These are phyloP conservation scores for Vanessa atalanta DNA, from an alignment of 1,140 invertebrate genomes.

Conservation along the genomic window DNA sequence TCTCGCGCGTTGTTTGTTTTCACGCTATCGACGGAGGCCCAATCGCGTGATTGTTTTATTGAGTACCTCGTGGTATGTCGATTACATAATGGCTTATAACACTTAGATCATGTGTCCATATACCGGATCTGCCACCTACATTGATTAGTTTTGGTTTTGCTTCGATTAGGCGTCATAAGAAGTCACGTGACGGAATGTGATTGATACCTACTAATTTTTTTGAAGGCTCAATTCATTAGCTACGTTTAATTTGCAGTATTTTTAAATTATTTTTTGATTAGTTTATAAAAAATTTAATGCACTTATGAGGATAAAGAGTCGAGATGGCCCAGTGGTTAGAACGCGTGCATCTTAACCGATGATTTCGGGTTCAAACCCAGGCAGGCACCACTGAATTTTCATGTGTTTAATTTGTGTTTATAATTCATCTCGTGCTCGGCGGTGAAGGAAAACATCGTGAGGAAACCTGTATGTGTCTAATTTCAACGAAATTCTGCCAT, in stretches of 20 bases:
- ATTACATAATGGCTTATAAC: slow-evolving; percentile 28
- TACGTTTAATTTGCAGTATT: no score
- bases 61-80: slow-evolving; percentile 41
- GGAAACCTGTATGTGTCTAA: no score
- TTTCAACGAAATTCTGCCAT: no score
- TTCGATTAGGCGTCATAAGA: slow-evolving; percentile 3
- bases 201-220: not conserved
- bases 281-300: not conserved
- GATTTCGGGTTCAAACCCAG: no score
- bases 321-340: no score
- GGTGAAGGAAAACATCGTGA: no score
- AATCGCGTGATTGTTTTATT: slow-evolving; percentile 70
- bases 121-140: slow-evolving; percentile 13
- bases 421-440: no score
- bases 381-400: no score
- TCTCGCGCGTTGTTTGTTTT: slow-evolving; percentile 70
- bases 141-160: slow-evolving; percentile 11
- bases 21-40: slow-evolving; percentile 52
- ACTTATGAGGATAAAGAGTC: no score
- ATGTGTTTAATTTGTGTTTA: no score
- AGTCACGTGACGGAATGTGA: not conserved
- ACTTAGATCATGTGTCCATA: slow-evolving; percentile 28
- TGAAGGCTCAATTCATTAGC: not conserved
- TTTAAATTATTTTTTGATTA: no score
- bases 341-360: no score